Base-by-base conservation (phyloP, 2,797 vertebrate genomes). In the Phataginus tetradactyla region DNA sequence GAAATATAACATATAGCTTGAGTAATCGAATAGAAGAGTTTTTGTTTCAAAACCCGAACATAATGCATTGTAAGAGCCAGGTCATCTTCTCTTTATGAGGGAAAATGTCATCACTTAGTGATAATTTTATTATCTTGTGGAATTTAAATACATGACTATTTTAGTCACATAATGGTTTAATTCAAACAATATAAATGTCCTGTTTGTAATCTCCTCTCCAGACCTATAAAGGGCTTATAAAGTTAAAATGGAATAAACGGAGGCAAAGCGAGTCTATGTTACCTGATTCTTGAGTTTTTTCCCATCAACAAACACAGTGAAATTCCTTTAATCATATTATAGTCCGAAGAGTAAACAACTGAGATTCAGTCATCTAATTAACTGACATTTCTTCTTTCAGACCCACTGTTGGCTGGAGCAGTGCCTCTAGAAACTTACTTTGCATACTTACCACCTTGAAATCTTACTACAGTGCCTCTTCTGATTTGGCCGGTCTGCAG, bases 61-160 rank as follows among this genome's bases (percentile, higher is more conserved):
- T 71, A 75, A 55, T 74, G 32, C 17, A 45, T 45, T 45, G 3
- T 80, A 88, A n/a, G 51, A 96, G 23, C 34, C 45, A 88, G 83
- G 32, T 11, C 39, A 86, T 86, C 3, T 61, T 95, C 57, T 78
- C 57, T 90, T 80, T n/a, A 87, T 83, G 63, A 87, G 74, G 34
- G n/a, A 57, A 95, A 94, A 91, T 79, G 37, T 90, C 68, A 86
- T 49, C 25, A 75, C 29, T 95, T 90, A 69, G 55, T 85, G 51
- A 86, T 75, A 42, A 77, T 69, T 96, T 96, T 86, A 86, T 88
- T 84, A 94, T 95, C 66, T 97, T 93, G 51, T 95, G 45, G 34
- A 95, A 96, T 95, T 93, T 80, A 89, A 91, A 75, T 86, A 78
- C 74, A 29, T 42, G 32, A 55, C 27, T 91, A 59, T 81, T 94